phyloP scores from a whole-genome alignment of 2,113 vertebrate genomes.

The Sula dactylatra region DNA sequence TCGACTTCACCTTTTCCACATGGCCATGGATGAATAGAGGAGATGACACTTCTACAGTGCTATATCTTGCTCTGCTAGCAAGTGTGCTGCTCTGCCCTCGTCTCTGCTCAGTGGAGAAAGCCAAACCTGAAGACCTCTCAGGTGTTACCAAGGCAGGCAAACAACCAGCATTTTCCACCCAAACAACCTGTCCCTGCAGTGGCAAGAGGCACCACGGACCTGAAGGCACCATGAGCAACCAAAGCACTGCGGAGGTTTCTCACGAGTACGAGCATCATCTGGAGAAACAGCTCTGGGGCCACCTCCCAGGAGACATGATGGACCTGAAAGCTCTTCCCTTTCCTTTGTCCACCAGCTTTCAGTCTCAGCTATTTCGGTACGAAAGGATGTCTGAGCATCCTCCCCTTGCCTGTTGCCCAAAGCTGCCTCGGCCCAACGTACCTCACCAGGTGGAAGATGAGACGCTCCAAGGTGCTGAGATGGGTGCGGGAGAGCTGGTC shows the following conservation, averaged over 20 bases:
- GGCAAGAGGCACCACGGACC: not conserved
- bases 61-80: not conserved
- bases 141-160: not conserved
- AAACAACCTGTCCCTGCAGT: not conserved
- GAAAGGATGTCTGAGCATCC: not conserved
- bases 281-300: not conserved
- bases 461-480: conserved; percentile 91
- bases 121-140: not conserved
- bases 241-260: not conserved
- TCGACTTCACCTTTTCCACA: not conserved
- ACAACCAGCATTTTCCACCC: not conserved
- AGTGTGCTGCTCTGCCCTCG: not conserved
- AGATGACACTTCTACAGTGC: not conserved
- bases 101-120: not conserved
- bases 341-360: not conserved
- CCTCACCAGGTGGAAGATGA: conserved; percentile 98
- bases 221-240: accelerated
- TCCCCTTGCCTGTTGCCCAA: not conserved
- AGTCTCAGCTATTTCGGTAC: accelerated
- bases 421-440: conserved; percentile 41
- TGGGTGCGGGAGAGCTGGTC: conserved; percentile 96
- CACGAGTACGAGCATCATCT: not conserved
- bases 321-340: not conserved
- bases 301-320: not conserved
- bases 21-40: not conserved